phyloP scores from a whole-genome alignment of 1,140 invertebrate species.

The Drosophila saltans region DNA sequence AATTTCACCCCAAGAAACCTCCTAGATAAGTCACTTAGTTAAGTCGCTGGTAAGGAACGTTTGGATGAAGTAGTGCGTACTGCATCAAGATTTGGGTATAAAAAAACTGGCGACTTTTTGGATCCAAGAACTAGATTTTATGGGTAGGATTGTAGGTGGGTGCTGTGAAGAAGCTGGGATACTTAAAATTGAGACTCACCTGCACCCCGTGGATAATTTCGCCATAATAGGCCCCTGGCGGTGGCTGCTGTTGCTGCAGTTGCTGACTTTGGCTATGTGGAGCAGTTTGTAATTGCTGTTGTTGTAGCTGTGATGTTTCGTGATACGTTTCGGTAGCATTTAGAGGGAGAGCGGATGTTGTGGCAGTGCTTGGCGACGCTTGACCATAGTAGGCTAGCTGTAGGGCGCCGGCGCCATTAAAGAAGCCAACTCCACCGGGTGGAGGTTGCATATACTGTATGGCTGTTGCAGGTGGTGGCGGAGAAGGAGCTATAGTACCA shows the following conservation, averaged over 20 bases:
- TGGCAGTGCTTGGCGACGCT: slow-evolving; percentile 58
- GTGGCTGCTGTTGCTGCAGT: slow-evolving; percentile 57
- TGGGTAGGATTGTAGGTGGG: too few relatives aligned
- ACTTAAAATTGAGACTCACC: slow-evolving; percentile 40
- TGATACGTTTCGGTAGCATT: slow-evolving; percentile 67
- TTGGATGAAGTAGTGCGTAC: too few relatives aligned
- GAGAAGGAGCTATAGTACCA: slow-evolving; percentile 10
- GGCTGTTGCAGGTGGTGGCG: slow-evolving; percentile 35
- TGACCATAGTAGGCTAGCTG: slow-evolving; percentile 75
- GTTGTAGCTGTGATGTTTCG: slow-evolving; percentile 15
- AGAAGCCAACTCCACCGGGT: slow-evolving; percentile 52
- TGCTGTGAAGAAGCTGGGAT: too few relatives aligned
- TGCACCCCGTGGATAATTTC: slow-evolving; percentile 77
- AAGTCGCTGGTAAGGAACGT: too few relatives aligned
- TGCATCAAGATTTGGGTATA: too few relatives aligned
- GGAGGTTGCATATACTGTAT: slow-evolving; percentile 56
- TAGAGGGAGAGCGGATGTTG: slow-evolving; percentile 43
- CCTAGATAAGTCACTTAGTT: too few relatives aligned
- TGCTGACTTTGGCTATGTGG: slow-evolving; percentile 76
- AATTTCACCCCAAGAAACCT: too few relatives aligned
- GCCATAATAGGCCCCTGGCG: slow-evolving; percentile 74
- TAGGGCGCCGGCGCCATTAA: slow-evolving; percentile 73
- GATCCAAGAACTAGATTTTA: too few relatives aligned
- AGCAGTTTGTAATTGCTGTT: slow-evolving; percentile 62
- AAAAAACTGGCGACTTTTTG: too few relatives aligned